Evolutionary conservation across 2,888 invertebrate genomes (phyloP).

Genomic region (Sympetrum striolatum): DNA sequence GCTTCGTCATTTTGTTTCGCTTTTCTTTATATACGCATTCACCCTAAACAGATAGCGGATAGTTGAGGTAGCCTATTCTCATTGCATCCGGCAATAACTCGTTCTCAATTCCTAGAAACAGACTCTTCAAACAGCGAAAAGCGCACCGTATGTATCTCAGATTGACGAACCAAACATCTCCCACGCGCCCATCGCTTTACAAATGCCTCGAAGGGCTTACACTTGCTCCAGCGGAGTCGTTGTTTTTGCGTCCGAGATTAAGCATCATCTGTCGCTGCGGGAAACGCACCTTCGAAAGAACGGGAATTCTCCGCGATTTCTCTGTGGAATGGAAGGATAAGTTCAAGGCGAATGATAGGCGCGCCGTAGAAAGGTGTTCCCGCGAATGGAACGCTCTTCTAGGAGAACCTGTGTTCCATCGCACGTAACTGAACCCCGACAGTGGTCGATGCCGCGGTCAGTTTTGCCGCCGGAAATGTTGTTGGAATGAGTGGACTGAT

Average conservation of each 20-base stretch:
- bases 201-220: not conserved
- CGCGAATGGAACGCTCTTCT: not conserved
- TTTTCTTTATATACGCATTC: no score
- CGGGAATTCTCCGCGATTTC: not conserved
- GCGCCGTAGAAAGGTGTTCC: not conserved
- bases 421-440: not conserved
- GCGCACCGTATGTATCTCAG: no score
- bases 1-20: no score
- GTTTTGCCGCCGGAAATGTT: no score
- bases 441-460: not conserved
- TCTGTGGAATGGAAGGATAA: not conserved
- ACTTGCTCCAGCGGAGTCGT: not conserved
- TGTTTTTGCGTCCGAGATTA: not conserved
- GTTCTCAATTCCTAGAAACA: no score
- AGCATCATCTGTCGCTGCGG: not conserved
- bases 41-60: no score
- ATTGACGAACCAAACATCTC: not conserved
- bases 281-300: not conserved
- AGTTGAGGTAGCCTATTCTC: no score
- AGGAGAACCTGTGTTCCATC: not conserved
- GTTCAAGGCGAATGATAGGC: not conserved
- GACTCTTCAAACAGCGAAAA: no score
- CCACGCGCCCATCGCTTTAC: not conserved
- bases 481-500: no score
- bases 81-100: no score